phyloP scores from a whole-genome alignment of 2,888 invertebrate species.

The Synanthedon andrenaeformis region DNA sequence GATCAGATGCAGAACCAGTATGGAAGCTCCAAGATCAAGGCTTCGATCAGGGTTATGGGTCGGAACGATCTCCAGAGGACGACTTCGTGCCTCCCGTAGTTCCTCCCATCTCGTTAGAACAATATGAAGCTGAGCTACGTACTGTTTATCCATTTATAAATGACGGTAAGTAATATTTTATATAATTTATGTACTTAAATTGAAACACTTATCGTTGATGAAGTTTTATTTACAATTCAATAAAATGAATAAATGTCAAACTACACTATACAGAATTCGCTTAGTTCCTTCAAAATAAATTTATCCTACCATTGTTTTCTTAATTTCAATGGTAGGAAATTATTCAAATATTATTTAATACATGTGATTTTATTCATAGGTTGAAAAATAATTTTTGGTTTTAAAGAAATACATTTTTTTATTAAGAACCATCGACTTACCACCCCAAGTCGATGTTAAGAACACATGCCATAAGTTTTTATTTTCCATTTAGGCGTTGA shows the following conservation, averaged over 20 bases:
- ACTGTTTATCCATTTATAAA: constrained; percentile 76
- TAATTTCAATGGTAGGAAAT: too few relatives aligned
- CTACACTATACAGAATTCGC: neutral
- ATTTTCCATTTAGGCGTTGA: too few relatives aligned
- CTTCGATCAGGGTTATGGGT: constrained; percentile 82
- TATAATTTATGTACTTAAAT: constrained; percentile 1
- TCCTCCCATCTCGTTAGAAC: constrained; percentile 63
- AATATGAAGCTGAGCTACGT: constrained; percentile 71
- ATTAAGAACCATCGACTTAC: too few relatives aligned
- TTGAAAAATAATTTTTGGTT: too few relatives aligned
- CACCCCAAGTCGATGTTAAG: too few relatives aligned
- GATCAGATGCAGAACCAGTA: constrained; percentile 64
- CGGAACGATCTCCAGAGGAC: constrained; percentile 82
- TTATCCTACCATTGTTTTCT: too few relatives aligned
- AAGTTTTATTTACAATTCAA: neutral
- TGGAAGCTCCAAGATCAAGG: constrained; percentile 69
- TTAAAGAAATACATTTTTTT: too few relatives aligned
- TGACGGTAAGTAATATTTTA: constrained; percentile 66
- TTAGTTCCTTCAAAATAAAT: too few relatives aligned
- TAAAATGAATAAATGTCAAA: constrained; percentile 3
- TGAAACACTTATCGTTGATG: neutral
- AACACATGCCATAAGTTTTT: too few relatives aligned
- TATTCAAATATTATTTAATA: too few relatives aligned
- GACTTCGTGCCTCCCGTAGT: constrained; percentile 78
- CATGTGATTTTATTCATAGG: too few relatives aligned